Evolutionary conservation across 2,888 invertebrate genomes (phyloP), one percentile per base, ranked within the genome.

Genomic region (Philaethria dido): DNA sequence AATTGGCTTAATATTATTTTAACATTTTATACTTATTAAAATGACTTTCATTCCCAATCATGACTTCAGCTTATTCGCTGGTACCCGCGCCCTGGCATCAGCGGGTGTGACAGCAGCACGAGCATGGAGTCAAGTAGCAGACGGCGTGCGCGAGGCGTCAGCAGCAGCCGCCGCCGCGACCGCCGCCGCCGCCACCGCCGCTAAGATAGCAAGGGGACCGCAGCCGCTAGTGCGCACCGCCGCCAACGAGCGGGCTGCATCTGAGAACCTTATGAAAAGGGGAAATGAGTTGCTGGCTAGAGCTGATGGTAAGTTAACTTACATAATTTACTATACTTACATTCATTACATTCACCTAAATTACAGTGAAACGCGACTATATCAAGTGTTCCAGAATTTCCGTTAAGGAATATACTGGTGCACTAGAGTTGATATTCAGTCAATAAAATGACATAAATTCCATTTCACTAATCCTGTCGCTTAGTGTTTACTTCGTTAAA

Each of bases 71-170:
- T 81, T 95, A 67, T 96, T 96, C 80, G 94, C 94, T 50, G 94
- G 94, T 45, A 94, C 95, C 0, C 94, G 97, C 73, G 94, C 95
- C 68, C 95, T 95, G 63, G 97, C 98, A 0, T 94, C 96, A 0
- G 94, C 95, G 63, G 95, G 95, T 20, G 94, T 98, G 62, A 84
- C 92, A 11, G 94, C 94, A 47, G 96, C 96, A 0, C 93, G 89
- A 73, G 89, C 94, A 39, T 94, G 95, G 76, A 94, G 95, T 0
- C 84, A 86, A 48, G 94, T 95, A 71, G 96, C 96, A 0, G 91
- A 88, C 44, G 83, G 84, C 2, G 89, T 85, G 74, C 93, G 78
- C 29, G 92, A 77, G 62, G 88, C 94, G 48, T 64, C 84, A 39
- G 76, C 83, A 50, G 83, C 93, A 62, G 83, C 93, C 48, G 83